Evolutionary conservation across 2,113 vertebrate species (phyloP).

Genomic region (Poecilia latipinna): DNA sequence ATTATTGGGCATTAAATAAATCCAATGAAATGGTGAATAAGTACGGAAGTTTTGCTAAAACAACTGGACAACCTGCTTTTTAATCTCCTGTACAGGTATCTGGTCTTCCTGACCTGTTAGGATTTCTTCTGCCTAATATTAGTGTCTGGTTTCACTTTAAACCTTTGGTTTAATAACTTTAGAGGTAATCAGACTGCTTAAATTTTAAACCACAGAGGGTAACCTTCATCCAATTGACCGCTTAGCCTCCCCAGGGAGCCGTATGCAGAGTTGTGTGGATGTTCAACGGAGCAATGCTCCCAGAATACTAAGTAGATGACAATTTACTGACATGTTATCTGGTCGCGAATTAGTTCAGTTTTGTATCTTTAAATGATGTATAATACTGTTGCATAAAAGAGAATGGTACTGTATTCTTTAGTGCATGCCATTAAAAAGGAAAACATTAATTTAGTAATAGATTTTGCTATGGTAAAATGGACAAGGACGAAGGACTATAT

Average conservation of each 20-base stretch:
- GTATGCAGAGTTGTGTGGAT: slow-evolving; percentile 7
- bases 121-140: background rate
- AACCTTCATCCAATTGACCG: slow-evolving; percentile 18
- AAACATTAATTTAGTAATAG: slow-evolving; percentile 44
- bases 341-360: slow-evolving; percentile 12
- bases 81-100: background rate
- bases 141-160: slow-evolving; percentile 1
- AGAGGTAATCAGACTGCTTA: slow-evolving; percentile 32
- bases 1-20: slow-evolving; percentile 25
- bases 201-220: slow-evolving; percentile 24
- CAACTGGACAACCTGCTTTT: background rate
- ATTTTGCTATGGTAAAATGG: slow-evolving; percentile 12
- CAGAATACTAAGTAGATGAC: slow-evolving; percentile 40
- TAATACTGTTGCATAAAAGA: background rate
- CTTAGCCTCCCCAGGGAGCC: background rate
- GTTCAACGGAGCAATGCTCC: slow-evolving; percentile 9
- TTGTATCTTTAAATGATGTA: slow-evolving; percentile 32
- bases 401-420: slow-evolving; percentile 34
- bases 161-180: background rate
- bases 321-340: slow-evolving; percentile 17
- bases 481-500: slow-evolving; percentile 20
- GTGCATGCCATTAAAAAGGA: slow-evolving; percentile 70
- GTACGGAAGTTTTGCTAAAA: background rate
- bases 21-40: slow-evolving; percentile 16
- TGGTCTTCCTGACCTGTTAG: background rate